Evolutionary conservation across 2,797 vertebrate genomes (phyloP), one percentile per base, ranked within the genome.

Genomic region (Poecilia picta): DNA sequence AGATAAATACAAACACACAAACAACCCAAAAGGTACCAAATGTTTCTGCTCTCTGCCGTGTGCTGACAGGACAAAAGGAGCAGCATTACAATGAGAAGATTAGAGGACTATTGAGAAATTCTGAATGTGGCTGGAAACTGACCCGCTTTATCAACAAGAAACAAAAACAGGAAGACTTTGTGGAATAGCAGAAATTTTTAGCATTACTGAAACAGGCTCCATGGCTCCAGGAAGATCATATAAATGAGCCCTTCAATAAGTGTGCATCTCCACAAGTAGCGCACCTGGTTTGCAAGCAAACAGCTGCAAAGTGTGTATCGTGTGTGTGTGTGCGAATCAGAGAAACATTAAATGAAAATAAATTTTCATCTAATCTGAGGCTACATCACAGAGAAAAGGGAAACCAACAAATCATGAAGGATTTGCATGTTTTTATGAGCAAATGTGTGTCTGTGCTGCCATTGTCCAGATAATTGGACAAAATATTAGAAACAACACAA

Each of bases 61-160:
- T 82, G 75, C 11, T 57, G 72, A 73, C 78, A 71, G 75, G 83
- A 80, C 66, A 64, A 79, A 88, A 78, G 23, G 86, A 90, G 79
- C 84, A 84, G 85, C 88, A 78, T 77, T 31, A 85, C 85, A 82
- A 81, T 76, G 90, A 89, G 75, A 91, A 80, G 87, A 92, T 90
- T 94, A 89, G 86, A 79, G 59, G 66, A 83, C 77, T 79, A 75
- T 74, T 90, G 91, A 89, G 87, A 91, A 83, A 92, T 94, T 90
- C 86, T 83, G 36, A 88, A 83, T 79, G 75, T 75, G 62, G 76
- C 79, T 85, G 83, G 79, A 85, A 86, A 75, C 77, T 0, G 41
- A 73, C 79, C 28, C 70, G 74, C 45, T 78, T 84, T 78, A 77
- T 72, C 47, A 57, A 1, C 55, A 33, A 64, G 46, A 83, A 57